Percentiles rank a stretch among this genome's conserved stretches.
These are phyloP conservation scores for Lochmaea capreae DNA, from an alignment of 2,888 invertebrate species.

Conservation along the genomic window DNA sequence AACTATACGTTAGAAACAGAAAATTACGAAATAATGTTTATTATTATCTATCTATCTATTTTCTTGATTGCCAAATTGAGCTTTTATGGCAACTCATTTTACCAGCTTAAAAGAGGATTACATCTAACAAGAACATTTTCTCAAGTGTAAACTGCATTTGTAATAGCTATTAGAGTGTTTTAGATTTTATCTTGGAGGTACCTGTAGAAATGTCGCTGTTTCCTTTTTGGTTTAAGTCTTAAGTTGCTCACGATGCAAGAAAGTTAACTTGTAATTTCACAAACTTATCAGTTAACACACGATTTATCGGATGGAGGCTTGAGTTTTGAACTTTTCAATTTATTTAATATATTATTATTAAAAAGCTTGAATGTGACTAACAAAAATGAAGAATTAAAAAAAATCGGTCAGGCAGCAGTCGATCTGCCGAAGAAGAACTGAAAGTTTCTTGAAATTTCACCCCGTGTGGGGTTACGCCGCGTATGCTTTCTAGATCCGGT, in stretches of 20 bases:
- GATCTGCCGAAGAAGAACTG: too few species aligned
- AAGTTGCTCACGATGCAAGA: not conserved
- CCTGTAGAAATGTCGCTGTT: not conserved
- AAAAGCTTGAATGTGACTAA: too few species aligned
- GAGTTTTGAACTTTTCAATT: too few species aligned
- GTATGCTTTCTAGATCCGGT: too few species aligned
- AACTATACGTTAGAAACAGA: not conserved
- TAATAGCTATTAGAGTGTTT: not conserved
- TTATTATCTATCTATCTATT: not conserved
- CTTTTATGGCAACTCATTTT: not conserved
- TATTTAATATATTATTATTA: too few species aligned
- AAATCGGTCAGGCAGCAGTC: too few species aligned
- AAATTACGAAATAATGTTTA: not conserved
- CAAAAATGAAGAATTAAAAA: too few species aligned
- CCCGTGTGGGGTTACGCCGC: too few species aligned
- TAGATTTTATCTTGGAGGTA: not conserved
- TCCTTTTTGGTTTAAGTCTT: not conserved
- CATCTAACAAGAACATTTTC: not conserved
- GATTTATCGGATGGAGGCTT: too few species aligned
- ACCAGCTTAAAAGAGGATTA: conserved; percentile 1
- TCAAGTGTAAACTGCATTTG: not conserved
- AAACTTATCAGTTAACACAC: not conserved
- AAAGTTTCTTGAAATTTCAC: too few species aligned
- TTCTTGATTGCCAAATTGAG: not conserved
- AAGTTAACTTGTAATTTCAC: not conserved